These are phyloP conservation scores for Laterallus jamaicensis DNA, from an alignment of 2,113 vertebrate genomes.

Conservation along the genomic window DNA sequence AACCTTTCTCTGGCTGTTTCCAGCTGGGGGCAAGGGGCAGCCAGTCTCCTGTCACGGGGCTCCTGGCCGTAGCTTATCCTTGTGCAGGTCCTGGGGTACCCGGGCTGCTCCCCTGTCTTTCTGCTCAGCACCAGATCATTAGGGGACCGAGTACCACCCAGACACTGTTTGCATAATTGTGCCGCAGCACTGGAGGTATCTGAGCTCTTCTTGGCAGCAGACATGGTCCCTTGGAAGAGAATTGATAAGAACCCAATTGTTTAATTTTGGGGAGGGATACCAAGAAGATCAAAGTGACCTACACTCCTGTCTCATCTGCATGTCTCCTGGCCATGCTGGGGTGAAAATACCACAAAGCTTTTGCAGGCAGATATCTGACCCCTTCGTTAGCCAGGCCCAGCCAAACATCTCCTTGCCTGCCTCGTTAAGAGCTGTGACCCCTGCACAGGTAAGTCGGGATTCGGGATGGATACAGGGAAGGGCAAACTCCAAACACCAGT, in stretches of 20 bases:
- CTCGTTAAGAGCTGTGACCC: neutral
- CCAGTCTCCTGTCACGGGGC: accelerated
- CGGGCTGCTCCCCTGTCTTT: neutral
- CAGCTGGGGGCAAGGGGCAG: neutral
- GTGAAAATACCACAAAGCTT: neutral
- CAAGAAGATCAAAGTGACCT: neutral
- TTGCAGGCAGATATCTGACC: neutral
- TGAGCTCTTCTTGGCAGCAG: neutral
- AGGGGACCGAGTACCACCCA: neutral
- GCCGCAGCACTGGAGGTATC: neutral
- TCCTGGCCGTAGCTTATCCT: neutral
- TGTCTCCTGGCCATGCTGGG: neutral
- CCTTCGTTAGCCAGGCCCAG: accelerated
- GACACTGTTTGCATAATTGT: neutral
- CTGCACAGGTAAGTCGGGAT: neutral
- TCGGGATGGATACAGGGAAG: neutral
- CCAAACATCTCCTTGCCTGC: neutral
- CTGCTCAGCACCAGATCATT: neutral
- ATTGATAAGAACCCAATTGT: neutral
- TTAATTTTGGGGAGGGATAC: neutral
- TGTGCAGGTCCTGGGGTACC: neutral
- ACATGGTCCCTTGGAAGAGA: neutral
- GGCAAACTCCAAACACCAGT: neutral
- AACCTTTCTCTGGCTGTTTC: neutral
- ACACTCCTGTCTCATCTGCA: neutral